These are phyloP conservation scores for Acanthosepion lycidas DNA, from an alignment of 2,888 invertebrate genomes.

Conservation along the genomic window DNA sequence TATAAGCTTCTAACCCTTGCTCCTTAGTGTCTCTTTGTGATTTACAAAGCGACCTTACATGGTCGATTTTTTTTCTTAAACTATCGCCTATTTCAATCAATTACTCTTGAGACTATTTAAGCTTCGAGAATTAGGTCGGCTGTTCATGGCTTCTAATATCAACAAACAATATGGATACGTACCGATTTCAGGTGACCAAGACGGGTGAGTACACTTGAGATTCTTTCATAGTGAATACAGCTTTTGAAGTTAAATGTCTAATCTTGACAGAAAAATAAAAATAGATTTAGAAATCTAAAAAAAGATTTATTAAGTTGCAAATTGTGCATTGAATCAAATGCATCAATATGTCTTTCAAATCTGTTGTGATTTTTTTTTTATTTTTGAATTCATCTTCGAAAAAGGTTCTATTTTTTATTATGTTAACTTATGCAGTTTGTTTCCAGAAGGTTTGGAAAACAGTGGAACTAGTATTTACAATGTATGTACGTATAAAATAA, in stretches of 20 bases:
- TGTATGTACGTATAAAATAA: too few species aligned
- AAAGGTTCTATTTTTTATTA: too few species aligned
- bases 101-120: not conserved
- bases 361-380: too few species aligned
- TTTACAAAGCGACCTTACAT: not conserved
- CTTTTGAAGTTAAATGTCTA: not conserved
- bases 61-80: not conserved
- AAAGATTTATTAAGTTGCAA: too few species aligned
- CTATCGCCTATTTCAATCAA: not conserved
- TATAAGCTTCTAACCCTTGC: not conserved
- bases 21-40: not conserved
- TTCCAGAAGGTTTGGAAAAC: too few species aligned
- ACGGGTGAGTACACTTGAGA: not conserved
- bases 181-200: not conserved
- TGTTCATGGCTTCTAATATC: not conserved
- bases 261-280: too few species aligned
- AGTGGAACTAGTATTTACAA: too few species aligned
- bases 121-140: not conserved
- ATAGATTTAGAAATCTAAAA: too few species aligned
- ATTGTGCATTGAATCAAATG: too few species aligned
- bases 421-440: too few species aligned
- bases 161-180: not conserved
- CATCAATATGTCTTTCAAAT: too few species aligned
- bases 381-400: too few species aligned
- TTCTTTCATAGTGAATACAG: not conserved